Base-by-base conservation (phyloP, 2,797 vertebrate genomes). In the Kryptopterus vitreolus region DNA sequence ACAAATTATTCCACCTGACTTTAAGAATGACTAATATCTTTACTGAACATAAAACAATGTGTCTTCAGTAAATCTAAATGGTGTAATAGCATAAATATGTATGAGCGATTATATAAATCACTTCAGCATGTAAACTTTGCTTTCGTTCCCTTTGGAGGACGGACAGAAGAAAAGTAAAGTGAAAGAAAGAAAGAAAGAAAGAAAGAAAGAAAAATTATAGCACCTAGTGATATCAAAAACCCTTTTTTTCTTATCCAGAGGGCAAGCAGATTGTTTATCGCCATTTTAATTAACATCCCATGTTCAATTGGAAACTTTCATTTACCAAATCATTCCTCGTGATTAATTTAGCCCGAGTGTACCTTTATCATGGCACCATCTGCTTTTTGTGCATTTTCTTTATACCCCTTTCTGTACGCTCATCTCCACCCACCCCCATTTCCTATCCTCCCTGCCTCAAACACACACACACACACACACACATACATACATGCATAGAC, bases 271-370 rank as follows among this genome's bases (percentile, higher is more conserved):
- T 85, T 79, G 77, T 78, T 82, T 75, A 84, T 87, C 83, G 78
- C 83, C 80, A 77, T 76, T 87, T 84, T 87, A 91, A 91, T 91
- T 87, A 88, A 81, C 82, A 81, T 63, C 62, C 82, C 88, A 86
- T 83, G 82, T 88, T 86, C 89, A 87, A 92, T 92, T 90, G 88
- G 83, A 90, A 87, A 83, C 63, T 81, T 90, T 88, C 76, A 90
- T 91, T 81, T 80, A 59, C 83, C 82, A 89, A 90, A 92, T 91
- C 89, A 89, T 77, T 87, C 87, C 85, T 87, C 85, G 91, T 91
- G 88, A 88, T 91, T 91, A 90, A 93, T 90, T 92, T 87, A 90
- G 83, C 84, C 31, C 80, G 55, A 81, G 77, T 81, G 52, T 76
- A 76, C 65, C 57, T 55, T 78, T 55, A 74, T 83, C 58, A 70